These are phyloP conservation scores for Paraplagusia blochii DNA, from an alignment of 2,113 vertebrate species.

Conservation along the genomic window DNA sequence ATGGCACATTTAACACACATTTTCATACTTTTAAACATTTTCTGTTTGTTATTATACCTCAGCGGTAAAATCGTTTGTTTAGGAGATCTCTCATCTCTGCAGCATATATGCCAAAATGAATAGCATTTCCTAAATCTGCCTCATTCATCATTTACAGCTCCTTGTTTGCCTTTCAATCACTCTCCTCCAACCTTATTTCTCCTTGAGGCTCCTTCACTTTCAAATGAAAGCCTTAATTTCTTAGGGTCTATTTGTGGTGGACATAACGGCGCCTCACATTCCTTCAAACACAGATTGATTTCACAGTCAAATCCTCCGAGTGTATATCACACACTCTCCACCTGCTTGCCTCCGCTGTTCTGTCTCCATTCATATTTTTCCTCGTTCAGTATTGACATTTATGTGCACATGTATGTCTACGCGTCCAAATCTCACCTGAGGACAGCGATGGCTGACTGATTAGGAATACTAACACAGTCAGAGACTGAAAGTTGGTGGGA, in stretches of 20 bases:
- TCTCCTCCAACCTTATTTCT: constrained; percentile 9
- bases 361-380: constrained; percentile 27
- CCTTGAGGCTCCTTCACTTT: constrained; percentile 26
- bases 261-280: constrained; percentile 37
- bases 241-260: constrained; percentile 44
- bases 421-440: constrained; percentile 7
- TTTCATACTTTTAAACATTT: no score
- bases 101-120: not conserved
- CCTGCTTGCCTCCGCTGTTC: constrained; percentile 28
- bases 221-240: constrained; percentile 43
- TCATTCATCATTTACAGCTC: not conserved
- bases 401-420: not conserved
- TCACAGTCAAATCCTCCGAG: constrained; percentile 50
- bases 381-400: constrained; percentile 8
- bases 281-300: constrained; percentile 62
- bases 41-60: no score
- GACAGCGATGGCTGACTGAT: constrained; percentile 30
- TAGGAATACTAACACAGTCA: constrained; percentile 11
- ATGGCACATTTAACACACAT: no score
- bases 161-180: constrained; percentile 2
- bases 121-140: not conserved
- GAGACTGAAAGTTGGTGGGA: constrained; percentile 17
- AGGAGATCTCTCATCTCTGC: not conserved
- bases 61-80: not conserved
- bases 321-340: constrained; percentile 43